Evolutionary conservation across 2,888 invertebrate species (phyloP).

Genomic region (Andrena praecox): DNA sequence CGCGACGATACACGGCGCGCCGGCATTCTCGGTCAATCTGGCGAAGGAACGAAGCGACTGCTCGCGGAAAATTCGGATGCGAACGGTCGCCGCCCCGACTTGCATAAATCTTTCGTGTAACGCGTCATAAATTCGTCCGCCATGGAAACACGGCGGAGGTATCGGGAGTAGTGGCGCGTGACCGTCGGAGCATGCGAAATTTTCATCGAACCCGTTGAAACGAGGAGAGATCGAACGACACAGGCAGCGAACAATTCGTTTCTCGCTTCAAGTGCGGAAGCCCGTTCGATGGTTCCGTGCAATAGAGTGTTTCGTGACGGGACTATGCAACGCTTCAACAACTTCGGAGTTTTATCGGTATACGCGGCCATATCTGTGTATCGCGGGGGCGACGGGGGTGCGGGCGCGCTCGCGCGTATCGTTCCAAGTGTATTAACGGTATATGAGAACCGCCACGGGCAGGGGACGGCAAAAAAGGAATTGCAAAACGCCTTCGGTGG

Average conservation of each 20-base stretch:
- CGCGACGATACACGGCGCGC: too few species aligned
- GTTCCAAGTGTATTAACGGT: constrained; percentile 38
- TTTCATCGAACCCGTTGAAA: constrained; percentile 48
- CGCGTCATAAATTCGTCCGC: constrained; percentile 25
- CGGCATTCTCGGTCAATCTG: neutral
- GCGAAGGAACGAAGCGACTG: neutral
- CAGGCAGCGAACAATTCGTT: constrained; percentile 51
- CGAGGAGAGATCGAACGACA: constrained; percentile 26
- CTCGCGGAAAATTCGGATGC: neutral
- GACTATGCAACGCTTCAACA: constrained; percentile 43
- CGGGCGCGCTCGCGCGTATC: neutral
- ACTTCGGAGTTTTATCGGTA: constrained; percentile 50
- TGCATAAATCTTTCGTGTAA: neutral
- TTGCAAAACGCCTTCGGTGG: constrained; percentile 23
- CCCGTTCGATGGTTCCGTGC: constrained; percentile 47
- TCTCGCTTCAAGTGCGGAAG: constrained; percentile 37
- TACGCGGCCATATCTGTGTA: neutral
- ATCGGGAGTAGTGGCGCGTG: neutral
- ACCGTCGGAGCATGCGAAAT: constrained; percentile 39
- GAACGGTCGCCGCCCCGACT: neutral
- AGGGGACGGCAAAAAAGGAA: neutral
- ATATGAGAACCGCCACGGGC: constrained; percentile 17
- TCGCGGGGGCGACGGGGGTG: neutral
- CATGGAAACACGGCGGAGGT: neutral
- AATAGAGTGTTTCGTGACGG: constrained; percentile 50